These are phyloP conservation scores for Chaetodon trifascialis DNA, from an alignment of 2,113 vertebrate species.

Conservation along the genomic window DNA sequence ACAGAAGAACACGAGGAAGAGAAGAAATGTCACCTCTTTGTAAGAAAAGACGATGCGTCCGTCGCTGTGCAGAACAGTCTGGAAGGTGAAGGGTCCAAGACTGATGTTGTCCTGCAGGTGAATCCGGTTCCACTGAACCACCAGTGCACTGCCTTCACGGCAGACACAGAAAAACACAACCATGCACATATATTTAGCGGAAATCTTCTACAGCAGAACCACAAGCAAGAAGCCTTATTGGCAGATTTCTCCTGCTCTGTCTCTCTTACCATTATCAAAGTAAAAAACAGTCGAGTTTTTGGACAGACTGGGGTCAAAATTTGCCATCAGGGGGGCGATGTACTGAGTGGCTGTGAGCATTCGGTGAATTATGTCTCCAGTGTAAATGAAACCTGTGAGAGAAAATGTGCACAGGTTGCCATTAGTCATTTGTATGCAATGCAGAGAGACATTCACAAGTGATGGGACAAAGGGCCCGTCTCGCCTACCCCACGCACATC, in stretches of 20 bases:
- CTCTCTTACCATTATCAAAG: constrained; percentile 92
- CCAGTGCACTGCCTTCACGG: constrained; percentile 88
- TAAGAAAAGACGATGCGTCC: constrained; percentile 95
- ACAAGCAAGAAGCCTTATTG: neutral
- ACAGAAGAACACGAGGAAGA: neutral
- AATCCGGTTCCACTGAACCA: constrained; percentile 94
- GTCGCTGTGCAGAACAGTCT: constrained; percentile 91
- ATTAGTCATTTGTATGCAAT: neutral
- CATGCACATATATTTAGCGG: neutral
- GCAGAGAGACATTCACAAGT: neutral
- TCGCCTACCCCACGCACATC: neutral
- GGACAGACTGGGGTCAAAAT: constrained; percentile 94
- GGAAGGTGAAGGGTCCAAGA: constrained; percentile 93
- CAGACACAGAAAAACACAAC: neutral
- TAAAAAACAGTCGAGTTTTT: constrained; percentile 94
- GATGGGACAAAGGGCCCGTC: neutral
- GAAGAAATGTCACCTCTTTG: constrained; percentile 88
- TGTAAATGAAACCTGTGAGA: constrained; percentile 94
- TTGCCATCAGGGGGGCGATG: constrained; percentile 96
- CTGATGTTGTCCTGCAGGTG: constrained; percentile 91
- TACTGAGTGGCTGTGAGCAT: constrained; percentile 98
- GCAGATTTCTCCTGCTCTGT: fast-evolving
- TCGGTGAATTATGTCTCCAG: constrained; percentile 92
- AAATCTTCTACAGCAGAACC: neutral
- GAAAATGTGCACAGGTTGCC: neutral